Evolutionary conservation across 2,113 vertebrate genomes (phyloP), one percentile per base, ranked within the genome.

Genomic region (Synchiropus splendidus): DNA sequence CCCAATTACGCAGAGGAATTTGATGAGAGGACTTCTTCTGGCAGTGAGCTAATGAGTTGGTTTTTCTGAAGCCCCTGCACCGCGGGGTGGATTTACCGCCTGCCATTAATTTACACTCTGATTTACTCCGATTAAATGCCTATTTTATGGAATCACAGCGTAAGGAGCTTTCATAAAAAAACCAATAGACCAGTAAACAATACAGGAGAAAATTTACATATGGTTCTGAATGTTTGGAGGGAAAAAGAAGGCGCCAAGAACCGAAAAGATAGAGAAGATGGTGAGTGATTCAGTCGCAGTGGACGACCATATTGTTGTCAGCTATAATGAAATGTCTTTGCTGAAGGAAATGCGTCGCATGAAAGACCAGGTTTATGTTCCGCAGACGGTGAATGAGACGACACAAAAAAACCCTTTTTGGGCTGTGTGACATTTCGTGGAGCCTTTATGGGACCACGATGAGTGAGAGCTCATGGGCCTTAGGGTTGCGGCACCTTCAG

Each of bases 1-100:
- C 55, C 61, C 58, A 75, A 74, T 77, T 75, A 74, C 42, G 70
- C 39, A 31, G 56, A 68, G 47, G 50, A 45, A 69, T 70, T 67
- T 69, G 63, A 77, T 64, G 63, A 76, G 70, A 48, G 48, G 52
- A 75, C 71, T 68, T 74, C 64, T 72, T 64, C 59, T 75, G 76
- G 70, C 67, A 65, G 69, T 64, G 51, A 54, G 63, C 76, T 81
- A 80, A 81, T 83, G 79, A 74, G 61, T 70, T 67, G 55, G 70
- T 71, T 54, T 61, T 64, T 62, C 75, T 72, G 48, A 70, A 73
- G 81, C 76, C 73, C 48, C 38, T 55, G 51, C 45, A 67, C 62
- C 65, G 60, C 34, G 42, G 58, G 72, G 68, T 73, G 55, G 70
- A 72, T 70, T 78, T 75, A 80, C 61, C 58, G 58, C 51, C 54